Evolutionary conservation across 2,113 vertebrate genomes (phyloP).

Genomic region (Corydoras sp.): DNA sequence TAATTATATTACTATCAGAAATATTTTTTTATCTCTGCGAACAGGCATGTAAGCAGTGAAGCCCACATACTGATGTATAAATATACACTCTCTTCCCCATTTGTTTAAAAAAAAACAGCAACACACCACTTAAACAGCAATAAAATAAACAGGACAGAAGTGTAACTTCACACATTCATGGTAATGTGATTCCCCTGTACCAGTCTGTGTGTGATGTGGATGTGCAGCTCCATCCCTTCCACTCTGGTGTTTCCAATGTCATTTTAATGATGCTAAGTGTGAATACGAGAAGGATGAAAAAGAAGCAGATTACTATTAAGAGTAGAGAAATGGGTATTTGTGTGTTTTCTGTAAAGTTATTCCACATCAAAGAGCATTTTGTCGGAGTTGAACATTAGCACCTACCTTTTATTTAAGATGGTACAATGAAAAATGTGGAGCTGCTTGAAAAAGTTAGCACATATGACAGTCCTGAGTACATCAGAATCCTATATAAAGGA

Average conservation of each 20-base stretch:
- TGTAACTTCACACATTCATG: slow-evolving; percentile 24
- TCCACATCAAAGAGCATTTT: slow-evolving; percentile 42
- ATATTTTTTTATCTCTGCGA: too few species aligned
- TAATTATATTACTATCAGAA: too few species aligned
- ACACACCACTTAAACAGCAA: slow-evolving; percentile 25
- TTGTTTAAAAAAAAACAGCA: slow-evolving; percentile 1
- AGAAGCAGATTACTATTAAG: slow-evolving; percentile 26
- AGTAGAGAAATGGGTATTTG: slow-evolving; percentile 33
- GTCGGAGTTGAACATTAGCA: slow-evolving; percentile 37
- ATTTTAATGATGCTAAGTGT: slow-evolving; percentile 36
- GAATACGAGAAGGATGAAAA: slow-evolving; percentile 37
- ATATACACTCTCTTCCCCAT: too few species aligned
- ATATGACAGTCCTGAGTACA: neutral
- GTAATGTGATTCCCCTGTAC: neutral
- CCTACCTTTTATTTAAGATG: slow-evolving; percentile 31
- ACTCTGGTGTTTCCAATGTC: slow-evolving; percentile 22
- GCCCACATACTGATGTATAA: too few species aligned
- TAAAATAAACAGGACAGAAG: slow-evolving; percentile 20
- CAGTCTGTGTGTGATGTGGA: neutral
- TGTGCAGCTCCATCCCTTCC: slow-evolving; percentile 7
- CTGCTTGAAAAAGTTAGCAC: neutral
- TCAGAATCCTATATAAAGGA: too few species aligned
- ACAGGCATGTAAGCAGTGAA: too few species aligned
- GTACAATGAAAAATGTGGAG: slow-evolving; percentile 2
- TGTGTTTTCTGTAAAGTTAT: slow-evolving; percentile 16